Base-by-base conservation (phyloP, 2,797 vertebrate genomes). In the Falco novaeseelandiae region DNA sequence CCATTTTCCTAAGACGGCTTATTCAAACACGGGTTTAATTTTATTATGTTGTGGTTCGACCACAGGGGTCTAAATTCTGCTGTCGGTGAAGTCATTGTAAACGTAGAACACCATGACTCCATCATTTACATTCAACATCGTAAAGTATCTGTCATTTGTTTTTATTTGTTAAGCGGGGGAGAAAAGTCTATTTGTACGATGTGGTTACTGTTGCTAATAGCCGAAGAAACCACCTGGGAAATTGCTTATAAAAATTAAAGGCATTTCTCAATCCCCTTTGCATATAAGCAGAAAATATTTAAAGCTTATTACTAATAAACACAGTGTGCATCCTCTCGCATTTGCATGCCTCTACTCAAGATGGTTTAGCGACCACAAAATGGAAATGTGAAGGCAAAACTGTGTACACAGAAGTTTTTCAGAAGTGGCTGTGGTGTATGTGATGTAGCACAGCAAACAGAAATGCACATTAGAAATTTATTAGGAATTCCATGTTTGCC, bases 201-300 rank as follows among this genome's bases (percentile, higher is more conserved):
- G 83, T 59, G 69, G 34, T 73, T 93, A 61, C 72, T 91, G 63
- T 83, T 89, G 80, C 66, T 84, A 74, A 62, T 54, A 63, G 93
- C 14, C 70, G 89, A 96, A 9, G 42, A 73, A 94, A 89, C 26
- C 34, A 74, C 58, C 49, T 83, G 65, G 67, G 80, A 90, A 96
- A 88, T 58, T 22, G 38, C 81, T 70, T 93, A 52, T 55, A 69
- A 91, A 92, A 94, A 70, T 58, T 65, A 57, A 44, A 85, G n/a
- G n/a, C 69, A 26, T 92, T 95, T 95, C 82, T 94, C 63, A 72
- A 71, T 57, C 26, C n/a, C 48, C 58, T 78, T 88, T 1, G 5
- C 22, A 30, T 83, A 78, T 46, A 84, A 81, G 69, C 34, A 85
- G 73, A 89, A 96, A 94, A 87, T 96, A 93, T 49, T 96, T 91